Base-by-base conservation (phyloP, 2,888 invertebrate genomes). In the Chalcis sispes region DNA sequence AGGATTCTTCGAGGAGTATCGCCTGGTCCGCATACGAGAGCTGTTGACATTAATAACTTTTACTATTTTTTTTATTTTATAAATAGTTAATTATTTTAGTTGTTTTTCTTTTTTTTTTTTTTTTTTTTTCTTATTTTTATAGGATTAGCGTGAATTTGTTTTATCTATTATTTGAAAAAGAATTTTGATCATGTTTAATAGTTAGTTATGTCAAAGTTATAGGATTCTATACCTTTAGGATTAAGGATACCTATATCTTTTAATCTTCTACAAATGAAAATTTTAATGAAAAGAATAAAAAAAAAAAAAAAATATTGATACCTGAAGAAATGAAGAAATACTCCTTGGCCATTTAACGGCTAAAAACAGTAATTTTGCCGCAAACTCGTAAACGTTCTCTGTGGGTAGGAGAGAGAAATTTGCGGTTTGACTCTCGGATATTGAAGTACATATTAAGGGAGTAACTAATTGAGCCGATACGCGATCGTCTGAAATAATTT, bases 311-410 rank as follows among this genome's bases (percentile, higher is more conserved):
- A 27, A 54, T 25, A 18, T 23, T 13, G 4, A 61, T 87, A 95
- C 91, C 86, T 94, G 94, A 18, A 93, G 88, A 86, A 95, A 96
- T 0, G 94, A 93, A 0, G 94, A 93, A 64, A 96, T 93, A 64
- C 93, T 93, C 80, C 94, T 91, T 0, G 95, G 92, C 96, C 96
- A 96, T 86, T 94, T 94, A 1, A 96, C 93, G 0, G 94, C 92
- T 42, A 94, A 90, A 82, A 95, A 94, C 27, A 96, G 89, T 36
- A 96, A 88, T 83, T 94, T 94, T 0, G 94, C 93, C 0, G 95
- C 94, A 0, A 94, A 92, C 84, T 94, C 94, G 85, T 93, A 93
- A 18, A 92, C 89, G 81, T 91, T 92, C 83, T 93, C 93, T 5
- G 90, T 90, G 1, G 91, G 90, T 73, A 91, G 88, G 23, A 92